Conservation (phyloP, 2,888 invertebrate species). For the Junonia oenone region DNA sequence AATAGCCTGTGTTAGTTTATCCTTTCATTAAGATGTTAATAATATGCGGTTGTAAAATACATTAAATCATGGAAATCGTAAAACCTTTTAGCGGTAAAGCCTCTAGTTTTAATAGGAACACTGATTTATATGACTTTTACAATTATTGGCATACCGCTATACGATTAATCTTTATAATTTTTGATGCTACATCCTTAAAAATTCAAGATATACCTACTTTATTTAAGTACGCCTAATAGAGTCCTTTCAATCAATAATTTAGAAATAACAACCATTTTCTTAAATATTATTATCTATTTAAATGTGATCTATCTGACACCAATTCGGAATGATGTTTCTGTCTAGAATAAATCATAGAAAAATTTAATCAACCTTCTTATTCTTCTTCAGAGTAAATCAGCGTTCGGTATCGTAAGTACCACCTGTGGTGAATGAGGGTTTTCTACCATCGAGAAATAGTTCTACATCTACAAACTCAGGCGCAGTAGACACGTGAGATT, state of each 20-base stretch:
- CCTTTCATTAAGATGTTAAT: not conserved
- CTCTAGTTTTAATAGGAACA: conserved; percentile 10
- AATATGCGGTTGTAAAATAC: not conserved
- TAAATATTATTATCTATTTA: too few species aligned
- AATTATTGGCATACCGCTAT: not conserved
- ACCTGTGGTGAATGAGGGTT: too few species aligned
- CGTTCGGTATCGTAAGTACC: not conserved
- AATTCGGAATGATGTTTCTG: too few species aligned
- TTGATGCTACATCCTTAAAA: not conserved
- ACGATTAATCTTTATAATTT: too few species aligned
- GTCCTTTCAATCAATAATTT: too few species aligned
- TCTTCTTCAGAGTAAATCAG: too few species aligned
- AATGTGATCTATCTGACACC: too few species aligned
- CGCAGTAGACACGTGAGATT: not conserved
- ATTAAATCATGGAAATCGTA: conserved; percentile 6
- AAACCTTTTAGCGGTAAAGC: conserved; percentile 10
- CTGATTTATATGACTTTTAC: conserved; percentile 3
- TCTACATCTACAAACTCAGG: too few species aligned
- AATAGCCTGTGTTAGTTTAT: not conserved
- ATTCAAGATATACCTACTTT: not conserved
- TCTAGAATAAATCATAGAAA: too few species aligned
- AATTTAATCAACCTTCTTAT: too few species aligned
- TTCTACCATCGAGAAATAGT: too few species aligned
- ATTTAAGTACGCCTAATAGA: not conserved
- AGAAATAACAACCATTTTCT: too few species aligned